Evolutionary conservation across 2,113 vertebrate genomes (phyloP).

Genomic region (Fregetta grallaria): DNA sequence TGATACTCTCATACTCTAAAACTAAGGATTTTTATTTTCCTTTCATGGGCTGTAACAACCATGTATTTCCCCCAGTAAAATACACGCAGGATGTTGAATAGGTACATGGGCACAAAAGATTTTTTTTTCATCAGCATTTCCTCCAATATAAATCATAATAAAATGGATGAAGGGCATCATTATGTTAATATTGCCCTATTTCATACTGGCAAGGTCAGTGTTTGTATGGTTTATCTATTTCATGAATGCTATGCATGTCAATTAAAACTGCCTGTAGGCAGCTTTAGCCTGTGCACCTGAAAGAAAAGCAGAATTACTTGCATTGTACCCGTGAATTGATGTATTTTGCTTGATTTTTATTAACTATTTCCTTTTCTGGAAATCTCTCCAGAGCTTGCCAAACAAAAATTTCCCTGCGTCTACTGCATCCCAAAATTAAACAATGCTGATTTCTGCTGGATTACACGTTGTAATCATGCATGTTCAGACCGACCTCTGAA

Average conservation of each 20-base stretch:
- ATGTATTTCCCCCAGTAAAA: background rate
- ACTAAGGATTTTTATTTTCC: background rate
- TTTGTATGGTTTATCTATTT: background rate
- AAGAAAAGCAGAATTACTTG: background rate
- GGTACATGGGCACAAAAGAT: background rate
- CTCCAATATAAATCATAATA: background rate
- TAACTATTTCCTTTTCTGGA: background rate
- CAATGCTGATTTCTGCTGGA: background rate
- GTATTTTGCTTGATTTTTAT: background rate
- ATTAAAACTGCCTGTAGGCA: conserved; percentile 1
- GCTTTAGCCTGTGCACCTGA: background rate
- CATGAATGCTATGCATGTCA: background rate
- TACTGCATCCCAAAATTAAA: background rate
- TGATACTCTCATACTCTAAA: background rate
- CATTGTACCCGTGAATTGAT: background rate
- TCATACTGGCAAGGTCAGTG: background rate
- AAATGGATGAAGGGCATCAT: background rate
- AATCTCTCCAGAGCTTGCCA: background rate
- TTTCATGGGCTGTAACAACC: background rate
- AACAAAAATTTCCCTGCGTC: background rate
- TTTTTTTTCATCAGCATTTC: background rate
- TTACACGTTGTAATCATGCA: background rate
- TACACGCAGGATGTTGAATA: background rate
- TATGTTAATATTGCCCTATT: background rate
- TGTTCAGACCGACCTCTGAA: background rate